Evolutionary conservation across 1,140 invertebrate genomes (phyloP).

Genomic region (Triops longicaudatus): DNA sequence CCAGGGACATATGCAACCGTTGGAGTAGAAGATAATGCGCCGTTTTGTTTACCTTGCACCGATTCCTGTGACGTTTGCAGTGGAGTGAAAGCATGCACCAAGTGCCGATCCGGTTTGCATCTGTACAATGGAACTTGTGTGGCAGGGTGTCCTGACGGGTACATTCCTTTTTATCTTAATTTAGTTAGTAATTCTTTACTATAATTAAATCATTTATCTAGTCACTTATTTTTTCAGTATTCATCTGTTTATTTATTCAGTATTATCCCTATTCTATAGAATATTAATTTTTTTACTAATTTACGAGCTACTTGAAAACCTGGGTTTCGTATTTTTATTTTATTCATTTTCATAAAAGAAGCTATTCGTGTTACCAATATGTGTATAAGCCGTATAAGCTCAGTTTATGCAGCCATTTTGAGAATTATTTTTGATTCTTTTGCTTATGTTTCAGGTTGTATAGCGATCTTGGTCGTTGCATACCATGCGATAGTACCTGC

Average conservation of each 20-base stretch:
- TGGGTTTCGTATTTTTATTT: constrained; percentile 6
- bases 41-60: constrained; percentile 59
- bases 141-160: constrained; percentile 58
- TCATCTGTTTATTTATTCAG: too few relatives aligned
- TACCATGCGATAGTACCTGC: constrained; percentile 72
- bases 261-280: too few relatives aligned
- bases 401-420: background rate
- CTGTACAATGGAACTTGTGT: constrained; percentile 69
- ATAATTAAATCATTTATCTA: too few relatives aligned
- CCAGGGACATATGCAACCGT: constrained; percentile 51
- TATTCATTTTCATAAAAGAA: too few relatives aligned
- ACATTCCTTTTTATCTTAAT: constrained; percentile 32
- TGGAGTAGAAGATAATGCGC: constrained; percentile 40
- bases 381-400: too few relatives aligned
- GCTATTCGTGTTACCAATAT: too few relatives aligned
- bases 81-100: constrained; percentile 64
- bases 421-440: background rate
- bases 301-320: background rate
- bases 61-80: constrained; percentile 67
- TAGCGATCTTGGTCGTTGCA: constrained; percentile 67
- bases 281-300: too few relatives aligned
- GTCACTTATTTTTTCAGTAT: too few relatives aligned
- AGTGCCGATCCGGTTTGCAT: constrained; percentile 59
- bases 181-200: background rate
- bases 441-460: constrained; percentile 54